Percentiles rank a stretch among this genome's conserved stretches.
phyloP scores from a whole-genome alignment of 2,888 invertebrate species.

The Leucoma salicis region DNA sequence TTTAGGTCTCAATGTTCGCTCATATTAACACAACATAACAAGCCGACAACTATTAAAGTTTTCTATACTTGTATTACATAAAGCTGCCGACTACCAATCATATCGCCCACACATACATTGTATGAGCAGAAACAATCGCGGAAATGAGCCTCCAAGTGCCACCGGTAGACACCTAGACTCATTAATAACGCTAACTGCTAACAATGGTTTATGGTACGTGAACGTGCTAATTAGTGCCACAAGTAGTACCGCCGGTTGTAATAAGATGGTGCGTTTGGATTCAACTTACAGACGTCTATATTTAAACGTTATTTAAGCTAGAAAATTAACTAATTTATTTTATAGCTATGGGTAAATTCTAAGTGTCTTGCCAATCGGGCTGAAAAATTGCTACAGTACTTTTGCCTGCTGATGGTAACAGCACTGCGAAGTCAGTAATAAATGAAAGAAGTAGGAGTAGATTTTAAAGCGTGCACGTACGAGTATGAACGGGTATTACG shows the following conservation, averaged over 20 bases:
- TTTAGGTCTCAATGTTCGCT: neutral
- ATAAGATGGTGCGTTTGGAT: neutral
- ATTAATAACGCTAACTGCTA: constrained; percentile 34
- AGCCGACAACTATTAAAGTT: constrained; percentile 27
- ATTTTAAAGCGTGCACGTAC: too few species aligned
- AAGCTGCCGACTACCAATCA: constrained; percentile 32
- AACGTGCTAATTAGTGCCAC: constrained; percentile 13
- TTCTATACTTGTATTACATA: constrained; percentile 21
- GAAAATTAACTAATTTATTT: too few species aligned
- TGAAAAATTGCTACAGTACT: too few species aligned
- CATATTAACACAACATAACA: constrained; percentile 10
- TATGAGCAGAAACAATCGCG: constrained; percentile 32
- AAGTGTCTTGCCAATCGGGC: too few species aligned
- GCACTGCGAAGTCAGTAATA: too few species aligned
- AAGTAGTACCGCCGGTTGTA: constrained; percentile 16
- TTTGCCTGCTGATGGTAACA: too few species aligned
- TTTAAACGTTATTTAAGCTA: too few species aligned
- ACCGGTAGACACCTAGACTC: constrained; percentile 19
- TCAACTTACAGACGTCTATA: neutral
- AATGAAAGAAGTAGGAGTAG: too few species aligned
- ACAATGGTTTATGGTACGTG: constrained; percentile 23
- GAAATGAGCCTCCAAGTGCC: constrained; percentile 30
- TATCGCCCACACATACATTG: constrained; percentile 31
- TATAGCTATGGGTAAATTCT: too few species aligned
- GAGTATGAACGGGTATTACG: too few species aligned